Evolutionary conservation across 23 tunicate species (phyloP).

Genomic region (Pegea sp.): DNA sequence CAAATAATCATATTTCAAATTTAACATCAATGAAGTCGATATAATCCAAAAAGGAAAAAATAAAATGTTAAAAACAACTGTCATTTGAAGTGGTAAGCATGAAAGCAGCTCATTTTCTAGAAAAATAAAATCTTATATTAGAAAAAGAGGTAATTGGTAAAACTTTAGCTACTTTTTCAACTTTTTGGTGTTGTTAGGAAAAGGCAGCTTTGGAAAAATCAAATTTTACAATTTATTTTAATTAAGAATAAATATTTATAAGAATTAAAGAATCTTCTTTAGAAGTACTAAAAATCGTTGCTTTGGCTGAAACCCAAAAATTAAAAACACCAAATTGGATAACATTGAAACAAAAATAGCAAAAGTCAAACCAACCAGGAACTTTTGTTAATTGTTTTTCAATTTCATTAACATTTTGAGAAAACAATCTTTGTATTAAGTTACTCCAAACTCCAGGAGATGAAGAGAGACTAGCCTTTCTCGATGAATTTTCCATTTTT

Average conservation of each 20-base stretch:
- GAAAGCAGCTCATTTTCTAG: conserved; percentile 50
- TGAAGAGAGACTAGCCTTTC: too few relatives aligned
- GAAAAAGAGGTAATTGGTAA: background rate
- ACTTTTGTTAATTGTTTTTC: background rate
- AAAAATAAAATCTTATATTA: conserved; percentile 1
- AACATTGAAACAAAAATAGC: background rate
- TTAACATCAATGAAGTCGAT: conserved; percentile 36
- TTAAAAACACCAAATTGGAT: too few relatives aligned
- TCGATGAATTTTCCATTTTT: too few relatives aligned
- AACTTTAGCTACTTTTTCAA: background rate
- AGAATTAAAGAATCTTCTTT: too few relatives aligned
- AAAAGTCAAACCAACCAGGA: conserved; percentile 1
- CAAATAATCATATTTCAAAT: conserved; percentile 45
- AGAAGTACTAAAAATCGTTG: background rate
- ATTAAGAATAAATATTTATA: too few relatives aligned
- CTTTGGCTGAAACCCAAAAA: too few relatives aligned
- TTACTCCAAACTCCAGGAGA: too few relatives aligned
- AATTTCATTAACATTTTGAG: background rate
- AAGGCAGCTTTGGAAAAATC: too few relatives aligned
- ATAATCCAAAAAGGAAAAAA: conserved; percentile 80
- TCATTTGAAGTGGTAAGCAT: conserved; percentile 54
- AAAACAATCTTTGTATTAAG: background rate
- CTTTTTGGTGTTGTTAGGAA: background rate
- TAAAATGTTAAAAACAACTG: conserved; percentile 53
- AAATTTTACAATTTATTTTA: too few relatives aligned